Conservation (phyloP, 1,140 invertebrate species). For the Calosoma granatense region DNA sequence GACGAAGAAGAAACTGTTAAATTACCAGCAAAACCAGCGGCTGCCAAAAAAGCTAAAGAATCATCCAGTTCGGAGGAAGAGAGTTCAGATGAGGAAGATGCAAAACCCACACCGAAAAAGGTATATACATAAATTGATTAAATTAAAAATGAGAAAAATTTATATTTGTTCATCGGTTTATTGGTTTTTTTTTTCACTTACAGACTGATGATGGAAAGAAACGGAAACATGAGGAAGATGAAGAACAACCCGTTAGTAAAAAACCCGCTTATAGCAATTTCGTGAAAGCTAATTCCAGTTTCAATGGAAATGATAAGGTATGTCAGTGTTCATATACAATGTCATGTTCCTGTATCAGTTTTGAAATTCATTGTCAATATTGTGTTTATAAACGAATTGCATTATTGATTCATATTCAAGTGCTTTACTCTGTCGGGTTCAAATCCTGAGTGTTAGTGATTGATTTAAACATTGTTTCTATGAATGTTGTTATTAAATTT, state of each 20-base stretch:
- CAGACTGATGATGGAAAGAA: conserved; percentile 9
- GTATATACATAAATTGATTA: conserved; percentile 12
- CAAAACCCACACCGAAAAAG: conserved; percentile 16
- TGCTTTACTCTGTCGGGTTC: not conserved
- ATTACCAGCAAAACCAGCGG: conserved; percentile 16
- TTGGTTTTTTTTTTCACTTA: conserved; percentile 10
- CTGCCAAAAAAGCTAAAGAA: conserved; percentile 23
- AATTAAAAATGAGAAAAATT: not conserved
- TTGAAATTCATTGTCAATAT: too few species aligned
- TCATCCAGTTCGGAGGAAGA: conserved; percentile 18
- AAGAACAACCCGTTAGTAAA: conserved; percentile 29
- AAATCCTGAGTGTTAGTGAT: too few species aligned
- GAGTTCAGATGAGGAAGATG: conserved; percentile 24
- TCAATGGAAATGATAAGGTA: conserved; percentile 33
- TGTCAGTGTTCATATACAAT: too few species aligned
- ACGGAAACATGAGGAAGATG: conserved; percentile 31
- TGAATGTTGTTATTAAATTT: too few species aligned
- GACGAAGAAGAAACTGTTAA: conserved; percentile 19
- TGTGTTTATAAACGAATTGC: too few species aligned
- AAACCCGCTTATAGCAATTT: conserved; percentile 45
- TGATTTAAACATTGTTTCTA: too few species aligned
- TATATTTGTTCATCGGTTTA: too few species aligned
- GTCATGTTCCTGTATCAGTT: too few species aligned
- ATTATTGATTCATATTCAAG: not conserved
- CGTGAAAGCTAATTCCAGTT: conserved; percentile 38